Base-by-base conservation (phyloP, 2,113 vertebrate species). In the Brachirus orientalis region DNA sequence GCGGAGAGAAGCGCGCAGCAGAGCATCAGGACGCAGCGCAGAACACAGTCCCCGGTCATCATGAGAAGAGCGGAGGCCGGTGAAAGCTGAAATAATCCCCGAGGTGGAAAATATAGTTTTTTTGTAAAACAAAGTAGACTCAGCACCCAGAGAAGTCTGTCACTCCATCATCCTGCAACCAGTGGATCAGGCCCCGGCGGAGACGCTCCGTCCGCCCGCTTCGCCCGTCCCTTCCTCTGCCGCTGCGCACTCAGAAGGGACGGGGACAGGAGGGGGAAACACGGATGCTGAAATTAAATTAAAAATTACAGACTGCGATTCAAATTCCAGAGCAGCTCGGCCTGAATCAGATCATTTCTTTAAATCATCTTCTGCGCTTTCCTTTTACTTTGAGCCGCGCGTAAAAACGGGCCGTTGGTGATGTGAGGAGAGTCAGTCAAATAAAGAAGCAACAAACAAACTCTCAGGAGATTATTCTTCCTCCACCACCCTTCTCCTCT, bases 1-100 rank as follows among this genome's bases (percentile, higher is more conserved):
- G 96, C 96, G 47, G 96, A 97, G 91, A 97, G 94, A 80, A 97
- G 95, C 74, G 95, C 96, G 66, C 97, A 94, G 93, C 96, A 95
- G 81, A 98, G 94, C 90, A 97, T 94, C 94, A 97, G 95, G 91
- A 96, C 91, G 79, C 96, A 97, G 78, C 96, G 96, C 90, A 96
- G 85, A 72, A 93, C 94, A 89, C 92, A 94, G 79, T 94, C 95
- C 88, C 94, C 94, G 83, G 93, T 95, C 96, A 98, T 98, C 81
- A 91, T 89, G 86, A 72, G 63, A 65, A 62, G 14, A 46, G 1
- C 59, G 44, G 47, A 20, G 50, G 52, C 22, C 57, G 22, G 37
- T 11, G 56, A 56, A 38, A 60, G 65, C 37, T 61, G 44, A 57
- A 87, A 75, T 90, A 93, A 92, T 93, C 86, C n/a, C 87, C 72